Percentiles rank a stretch among this genome's conserved stretches.
Evolutionary conservation across 2,113 vertebrate genomes (phyloP).

Genomic region (Periophthalmus modestus): DNA sequence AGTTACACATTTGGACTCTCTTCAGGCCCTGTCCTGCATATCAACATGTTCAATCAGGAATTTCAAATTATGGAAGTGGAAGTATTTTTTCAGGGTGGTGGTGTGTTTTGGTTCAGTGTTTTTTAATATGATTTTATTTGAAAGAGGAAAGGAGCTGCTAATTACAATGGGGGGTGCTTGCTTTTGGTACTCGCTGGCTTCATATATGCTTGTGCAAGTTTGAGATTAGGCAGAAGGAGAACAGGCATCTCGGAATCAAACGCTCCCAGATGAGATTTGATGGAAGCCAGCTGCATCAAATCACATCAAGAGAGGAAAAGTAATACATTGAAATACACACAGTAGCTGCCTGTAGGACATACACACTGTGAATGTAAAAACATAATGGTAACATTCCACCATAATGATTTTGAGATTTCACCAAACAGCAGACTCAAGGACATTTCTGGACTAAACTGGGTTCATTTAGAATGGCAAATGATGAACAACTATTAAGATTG

Average conservation of each 20-base stretch:
- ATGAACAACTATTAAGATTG: background rate
- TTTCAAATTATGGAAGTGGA: constrained; percentile 25
- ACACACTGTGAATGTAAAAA: constrained; percentile 25
- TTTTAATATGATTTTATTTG: constrained; percentile 60
- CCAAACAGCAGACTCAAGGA: constrained; percentile 16
- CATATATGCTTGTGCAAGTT: constrained; percentile 45
- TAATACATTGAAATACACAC: constrained; percentile 46
- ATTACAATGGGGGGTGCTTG: constrained; percentile 63
- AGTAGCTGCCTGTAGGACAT: constrained; percentile 50
- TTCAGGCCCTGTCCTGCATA: constrained; percentile 43
- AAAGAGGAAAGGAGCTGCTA: constrained; percentile 66
- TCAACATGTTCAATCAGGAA: constrained; percentile 54
- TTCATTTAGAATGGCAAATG: background rate
- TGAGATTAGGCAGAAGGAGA: constrained; percentile 68
- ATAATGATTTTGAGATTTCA: constrained; percentile 59
- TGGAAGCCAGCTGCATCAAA: constrained; percentile 72
- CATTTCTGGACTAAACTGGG: constrained; percentile 22
- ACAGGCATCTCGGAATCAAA: constrained; percentile 77
- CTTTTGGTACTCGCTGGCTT: constrained; percentile 36
- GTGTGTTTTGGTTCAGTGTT: constrained; percentile 43
- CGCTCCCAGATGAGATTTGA: constrained; percentile 77
- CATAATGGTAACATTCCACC: constrained; percentile 46
- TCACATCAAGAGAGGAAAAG: constrained; percentile 50
- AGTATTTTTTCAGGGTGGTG: constrained; percentile 22
- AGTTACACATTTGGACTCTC: constrained; percentile 57